A percentile compares a stretch with the other conserved stretches of the same genome.
Evolutionary conservation across 2,797 vertebrate species (phyloP).

Genomic region (Pyrocephalus nanus): DNA sequence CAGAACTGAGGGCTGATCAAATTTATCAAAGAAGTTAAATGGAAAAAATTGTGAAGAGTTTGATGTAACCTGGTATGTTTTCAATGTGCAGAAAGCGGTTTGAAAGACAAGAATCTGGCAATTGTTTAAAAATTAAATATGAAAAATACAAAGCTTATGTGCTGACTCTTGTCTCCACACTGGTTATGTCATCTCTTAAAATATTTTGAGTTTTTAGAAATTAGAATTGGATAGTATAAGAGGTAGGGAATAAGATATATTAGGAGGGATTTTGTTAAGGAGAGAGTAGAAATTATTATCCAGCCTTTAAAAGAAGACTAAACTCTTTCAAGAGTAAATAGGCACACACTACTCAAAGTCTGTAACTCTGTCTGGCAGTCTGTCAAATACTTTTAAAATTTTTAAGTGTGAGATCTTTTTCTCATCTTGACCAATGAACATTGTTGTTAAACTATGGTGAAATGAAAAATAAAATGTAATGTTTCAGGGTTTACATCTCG

Average conservation of each 20-base stretch:
- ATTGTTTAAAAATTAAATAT: not conserved
- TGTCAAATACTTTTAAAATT: not conserved
- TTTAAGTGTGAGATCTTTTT: not conserved
- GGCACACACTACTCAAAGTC: not conserved
- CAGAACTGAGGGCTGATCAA: not conserved
- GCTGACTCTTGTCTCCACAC: not conserved
- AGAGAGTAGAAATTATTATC: not conserved
- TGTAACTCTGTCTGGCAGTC: not conserved
- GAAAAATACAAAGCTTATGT: not conserved
- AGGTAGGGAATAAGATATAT: not conserved
- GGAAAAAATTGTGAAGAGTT: not conserved
- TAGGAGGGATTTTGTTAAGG: not conserved
- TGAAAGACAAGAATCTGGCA: not conserved
- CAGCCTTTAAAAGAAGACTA: rapidly evolving
- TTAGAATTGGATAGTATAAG: not conserved
- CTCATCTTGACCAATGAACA: not conserved
- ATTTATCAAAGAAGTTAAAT: not conserved
- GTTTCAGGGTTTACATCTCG: not conserved
- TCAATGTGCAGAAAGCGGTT: not conserved
- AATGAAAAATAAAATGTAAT: not conserved
- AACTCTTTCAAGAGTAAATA: not conserved
- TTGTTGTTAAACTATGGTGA: not conserved
- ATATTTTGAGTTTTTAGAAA: not conserved
- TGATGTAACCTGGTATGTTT: not conserved
- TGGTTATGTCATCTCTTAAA: not conserved